A percentile compares a stretch with the other conserved stretches of the same genome.
Conservation (phyloP, 1,140 invertebrate genomes). For the Grapholita molesta region DNA sequence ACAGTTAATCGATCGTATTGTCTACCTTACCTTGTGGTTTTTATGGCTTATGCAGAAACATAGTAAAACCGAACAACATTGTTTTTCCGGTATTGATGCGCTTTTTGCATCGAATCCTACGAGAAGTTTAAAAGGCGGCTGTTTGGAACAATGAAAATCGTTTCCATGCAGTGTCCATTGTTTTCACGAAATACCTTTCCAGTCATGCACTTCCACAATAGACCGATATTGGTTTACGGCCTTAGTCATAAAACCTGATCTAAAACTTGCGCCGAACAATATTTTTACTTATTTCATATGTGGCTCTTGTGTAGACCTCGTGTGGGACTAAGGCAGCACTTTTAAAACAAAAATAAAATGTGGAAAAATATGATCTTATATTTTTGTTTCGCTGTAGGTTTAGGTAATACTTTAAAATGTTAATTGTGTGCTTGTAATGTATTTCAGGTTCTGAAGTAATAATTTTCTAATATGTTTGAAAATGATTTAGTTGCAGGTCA, state of each 20-base stretch:
- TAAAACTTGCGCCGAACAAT: constrained; percentile 9
- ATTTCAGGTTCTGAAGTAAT: no score
- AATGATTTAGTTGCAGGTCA: not conserved
- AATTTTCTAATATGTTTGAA: not conserved
- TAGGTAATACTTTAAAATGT: not conserved
- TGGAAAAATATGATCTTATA: not conserved
- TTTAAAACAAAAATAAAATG: not conserved
- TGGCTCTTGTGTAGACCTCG: not conserved
- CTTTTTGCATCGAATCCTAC: constrained; percentile 1
- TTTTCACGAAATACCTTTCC: constrained; percentile 54
- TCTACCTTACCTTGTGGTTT: no score
- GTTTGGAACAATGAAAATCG: constrained; percentile 46
- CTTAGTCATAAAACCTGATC: constrained; percentile 38
- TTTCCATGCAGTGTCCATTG: constrained; percentile 52
- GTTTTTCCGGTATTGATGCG: not conserved
- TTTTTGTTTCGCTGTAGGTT: not conserved
- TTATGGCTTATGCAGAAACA: not conserved
- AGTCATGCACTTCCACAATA: constrained; percentile 46
- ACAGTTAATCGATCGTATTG: no score
- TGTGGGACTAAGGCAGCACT: not conserved
- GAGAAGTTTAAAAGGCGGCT: constrained; percentile 9
- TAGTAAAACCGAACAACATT: not conserved
- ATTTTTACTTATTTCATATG: not conserved
- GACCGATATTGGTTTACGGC: constrained; percentile 49
- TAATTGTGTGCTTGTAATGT: not conserved